Base-by-base conservation (phyloP, 2,797 vertebrate species). In the Ibycter americanus region DNA sequence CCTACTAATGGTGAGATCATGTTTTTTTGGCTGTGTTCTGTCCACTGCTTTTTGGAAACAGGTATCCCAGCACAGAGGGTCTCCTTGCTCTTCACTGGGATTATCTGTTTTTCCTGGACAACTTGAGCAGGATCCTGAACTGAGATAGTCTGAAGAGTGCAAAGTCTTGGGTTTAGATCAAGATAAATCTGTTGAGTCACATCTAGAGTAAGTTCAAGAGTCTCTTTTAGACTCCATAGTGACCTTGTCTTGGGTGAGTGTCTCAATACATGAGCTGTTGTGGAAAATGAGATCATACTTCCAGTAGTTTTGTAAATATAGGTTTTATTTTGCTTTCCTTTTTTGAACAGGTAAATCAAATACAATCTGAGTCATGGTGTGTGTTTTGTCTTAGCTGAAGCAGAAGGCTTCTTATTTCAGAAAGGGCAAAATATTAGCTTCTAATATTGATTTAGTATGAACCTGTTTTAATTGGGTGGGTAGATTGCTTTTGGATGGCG, bases 261-360 rank as follows among this genome's bases (percentile, higher is more conserved):
- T 67, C 51, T 80, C 59, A 62, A 10, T 38, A 31, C 8, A 52
- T 5, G 13, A 46, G 23, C 32, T 84, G 17, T 36, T n/a, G 5
- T 51, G 59, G 27, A 87, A 93, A 93, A 65, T 59, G 1, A 55
- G 12, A 15, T 70, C 27, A 26, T 83, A 42, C 6, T 76, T 76
- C 29, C 63, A 59, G 25, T 32, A 87, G 42, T 82, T 94, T 74
- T 83, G 42, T 77, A 83, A 91, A 68, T 40, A 83, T 1, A 70
- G 27, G 17, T 87, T 83, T 89, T 91, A 58, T 77, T 93, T 95
- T 85, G 13, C 25, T 77, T 95, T 93, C n/a, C n/a, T 54, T 89
- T 91, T 80, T 71, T 51, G 27, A 83, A 59, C 36, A 83, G 40
- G 42, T 85, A 70, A 73, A 71, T 78, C 21, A 93, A 95, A 78